phyloP scores from a whole-genome alignment of 2,113 vertebrate genomes.

The Callaeas wilsoni region DNA sequence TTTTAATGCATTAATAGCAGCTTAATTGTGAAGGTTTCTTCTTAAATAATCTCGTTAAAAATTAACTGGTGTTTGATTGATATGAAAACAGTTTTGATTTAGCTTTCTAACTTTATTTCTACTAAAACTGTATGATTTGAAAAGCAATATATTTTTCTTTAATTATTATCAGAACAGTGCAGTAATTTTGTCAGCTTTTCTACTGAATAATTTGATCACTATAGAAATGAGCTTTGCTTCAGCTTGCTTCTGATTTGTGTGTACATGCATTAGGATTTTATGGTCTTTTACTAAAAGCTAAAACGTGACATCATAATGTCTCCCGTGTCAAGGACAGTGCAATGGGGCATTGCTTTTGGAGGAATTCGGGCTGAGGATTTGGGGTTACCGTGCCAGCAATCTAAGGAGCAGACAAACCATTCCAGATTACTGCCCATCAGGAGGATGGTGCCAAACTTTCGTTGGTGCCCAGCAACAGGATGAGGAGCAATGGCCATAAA shows the following conservation, averaged over 20 bases:
- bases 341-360: background rate
- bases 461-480: background rate
- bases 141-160: background rate
- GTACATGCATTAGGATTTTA: background rate
- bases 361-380: background rate
- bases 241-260: background rate
- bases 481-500: rapidly evolving
- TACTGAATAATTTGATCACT: background rate
- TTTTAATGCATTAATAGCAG: conserved; percentile 26
- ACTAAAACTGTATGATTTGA: background rate
- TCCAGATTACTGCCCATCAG: background rate
- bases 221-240: background rate
- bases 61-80: background rate
- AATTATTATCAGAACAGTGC: background rate
- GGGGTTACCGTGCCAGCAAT: background rate
- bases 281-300: background rate
- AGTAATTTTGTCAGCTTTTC: background rate
- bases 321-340: background rate
- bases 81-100: conserved; percentile 3
- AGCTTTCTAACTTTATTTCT: background rate
- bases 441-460: background rate
- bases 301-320: background rate
- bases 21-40: conserved; percentile 7
- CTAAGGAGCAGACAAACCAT: background rate
- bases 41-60: conserved; percentile 12